Conservation (phyloP, 2,888 invertebrate genomes). For the Notocelia uddmanniana region DNA sequence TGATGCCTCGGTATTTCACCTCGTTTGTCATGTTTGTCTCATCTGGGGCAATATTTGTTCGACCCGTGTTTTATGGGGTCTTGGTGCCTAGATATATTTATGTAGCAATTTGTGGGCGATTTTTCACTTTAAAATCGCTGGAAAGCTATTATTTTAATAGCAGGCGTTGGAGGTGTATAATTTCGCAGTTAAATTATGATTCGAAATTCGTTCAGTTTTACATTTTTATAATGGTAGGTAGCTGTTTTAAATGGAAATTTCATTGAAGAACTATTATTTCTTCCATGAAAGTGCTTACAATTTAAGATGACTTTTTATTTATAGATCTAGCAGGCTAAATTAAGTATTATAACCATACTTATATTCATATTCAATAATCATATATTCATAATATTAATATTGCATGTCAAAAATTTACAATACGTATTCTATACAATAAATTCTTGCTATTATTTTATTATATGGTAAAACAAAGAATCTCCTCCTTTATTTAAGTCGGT, state of each 20-base stretch:
- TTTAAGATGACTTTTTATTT: too few relatives aligned
- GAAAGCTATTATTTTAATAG: not conserved
- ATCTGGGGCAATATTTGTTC: conserved; percentile 1
- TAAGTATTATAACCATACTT: too few relatives aligned
- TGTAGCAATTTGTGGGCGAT: not conserved
- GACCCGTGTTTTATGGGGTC: conserved; percentile 21
- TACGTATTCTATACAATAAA: too few relatives aligned
- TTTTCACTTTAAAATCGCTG: not conserved
- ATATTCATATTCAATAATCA: too few relatives aligned
- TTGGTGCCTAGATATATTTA: conserved; percentile 11
- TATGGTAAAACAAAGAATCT: too few relatives aligned
- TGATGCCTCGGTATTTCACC: conserved; percentile 19
- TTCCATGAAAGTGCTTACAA: too few relatives aligned
- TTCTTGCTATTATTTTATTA: too few relatives aligned
- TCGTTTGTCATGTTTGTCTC: conserved; percentile 30
- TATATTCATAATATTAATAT: too few relatives aligned
- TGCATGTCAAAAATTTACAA: too few relatives aligned
- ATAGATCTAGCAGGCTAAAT: too few relatives aligned
- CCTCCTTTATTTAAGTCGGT: too few relatives aligned
- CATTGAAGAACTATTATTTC: not conserved
- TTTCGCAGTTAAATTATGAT: conserved; percentile 17
- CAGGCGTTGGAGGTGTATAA: not conserved
- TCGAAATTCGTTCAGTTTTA: conserved; percentile 1
- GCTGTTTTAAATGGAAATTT: conserved; percentile 3
- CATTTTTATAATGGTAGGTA: not conserved